These are phyloP conservation scores for Tetragnatha versicolor DNA, from an alignment of 1,140 invertebrate genomes.

Conservation along the genomic window DNA sequence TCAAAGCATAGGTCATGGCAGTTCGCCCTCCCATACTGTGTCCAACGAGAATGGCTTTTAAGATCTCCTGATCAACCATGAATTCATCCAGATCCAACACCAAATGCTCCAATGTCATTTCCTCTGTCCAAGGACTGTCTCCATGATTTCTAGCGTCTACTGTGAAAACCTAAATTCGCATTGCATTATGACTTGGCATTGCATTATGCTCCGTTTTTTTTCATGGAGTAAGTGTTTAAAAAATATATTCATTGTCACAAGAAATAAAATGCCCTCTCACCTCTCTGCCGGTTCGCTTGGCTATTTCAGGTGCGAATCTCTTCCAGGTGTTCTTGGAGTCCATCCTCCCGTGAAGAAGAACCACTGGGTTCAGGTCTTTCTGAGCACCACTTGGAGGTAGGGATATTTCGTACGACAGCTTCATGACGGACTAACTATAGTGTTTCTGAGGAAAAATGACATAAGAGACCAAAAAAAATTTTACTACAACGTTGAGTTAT, in stretches of 20 bases:
- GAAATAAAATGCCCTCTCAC: too few relatives aligned
- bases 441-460: too few relatives aligned
- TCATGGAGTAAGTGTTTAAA: too few relatives aligned
- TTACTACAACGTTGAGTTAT: too few relatives aligned
- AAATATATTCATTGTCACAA: too few relatives aligned
- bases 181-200: too few relatives aligned
- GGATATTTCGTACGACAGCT: not conserved
- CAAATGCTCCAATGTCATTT: conserved; percentile 77
- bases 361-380: conserved; percentile 68
- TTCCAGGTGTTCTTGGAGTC: conserved; percentile 88
- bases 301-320: conserved; percentile 76
- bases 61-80: conserved; percentile 70
- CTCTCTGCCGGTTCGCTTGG: conserved; percentile 71
- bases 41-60: conserved; percentile 76
- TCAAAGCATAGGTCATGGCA: conserved; percentile 79
- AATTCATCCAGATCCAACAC: conserved; percentile 75
- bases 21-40: conserved; percentile 92
- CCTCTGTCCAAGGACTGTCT: conserved; percentile 78
- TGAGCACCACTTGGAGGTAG: not conserved
- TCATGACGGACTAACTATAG: too few relatives aligned
- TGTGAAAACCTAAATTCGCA: conserved; percentile 75
- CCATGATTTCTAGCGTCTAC: conserved; percentile 91
- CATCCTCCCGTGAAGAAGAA: conserved; percentile 86
- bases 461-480: too few relatives aligned
- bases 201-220: too few relatives aligned